Evolutionary conservation across 2,888 invertebrate species (phyloP).

Genomic region (Harpalus rubripes): DNA sequence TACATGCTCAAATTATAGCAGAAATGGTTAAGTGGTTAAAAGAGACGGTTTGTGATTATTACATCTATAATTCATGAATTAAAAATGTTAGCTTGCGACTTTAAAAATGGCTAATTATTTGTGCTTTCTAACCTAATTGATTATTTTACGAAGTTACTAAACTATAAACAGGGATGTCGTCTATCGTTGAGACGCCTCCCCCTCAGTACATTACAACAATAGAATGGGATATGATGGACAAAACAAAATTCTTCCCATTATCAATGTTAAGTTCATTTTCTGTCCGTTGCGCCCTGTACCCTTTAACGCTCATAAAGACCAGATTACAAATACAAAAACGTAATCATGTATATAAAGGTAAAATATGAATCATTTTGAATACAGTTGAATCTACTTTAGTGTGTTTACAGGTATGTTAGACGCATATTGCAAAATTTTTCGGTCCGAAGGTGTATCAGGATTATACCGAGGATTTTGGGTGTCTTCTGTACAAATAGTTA

Average conservation of each 20-base stretch:
- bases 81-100: constrained; percentile 58
- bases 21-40: constrained; percentile 40
- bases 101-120: constrained; percentile 59
- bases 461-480: constrained; percentile 97
- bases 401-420: constrained; percentile 85
- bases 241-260: constrained; percentile 94
- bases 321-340: constrained; percentile 93
- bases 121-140: constrained; percentile 59
- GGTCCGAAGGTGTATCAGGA: constrained; percentile 90
- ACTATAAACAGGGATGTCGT: constrained; percentile 68
- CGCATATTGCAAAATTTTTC: constrained; percentile 92
- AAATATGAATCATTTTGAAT: constrained; percentile 64
- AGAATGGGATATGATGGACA: constrained; percentile 99
- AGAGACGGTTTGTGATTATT: constrained; percentile 13
- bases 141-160: constrained; percentile 50
- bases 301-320: constrained; percentile 95
- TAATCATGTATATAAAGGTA: constrained; percentile 90
- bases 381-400: constrained; percentile 20
- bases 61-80: constrained; percentile 2
- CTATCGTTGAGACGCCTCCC: constrained; percentile 80
- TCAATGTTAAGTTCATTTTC: constrained; percentile 93
- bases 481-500: constrained; percentile 85
- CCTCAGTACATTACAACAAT: constrained; percentile 88
- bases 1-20: constrained; percentile 49
- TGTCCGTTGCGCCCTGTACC: constrained; percentile 89